Conservation (phyloP, 64 coral and sea anemone species). For the Porites australiensis region DNA sequence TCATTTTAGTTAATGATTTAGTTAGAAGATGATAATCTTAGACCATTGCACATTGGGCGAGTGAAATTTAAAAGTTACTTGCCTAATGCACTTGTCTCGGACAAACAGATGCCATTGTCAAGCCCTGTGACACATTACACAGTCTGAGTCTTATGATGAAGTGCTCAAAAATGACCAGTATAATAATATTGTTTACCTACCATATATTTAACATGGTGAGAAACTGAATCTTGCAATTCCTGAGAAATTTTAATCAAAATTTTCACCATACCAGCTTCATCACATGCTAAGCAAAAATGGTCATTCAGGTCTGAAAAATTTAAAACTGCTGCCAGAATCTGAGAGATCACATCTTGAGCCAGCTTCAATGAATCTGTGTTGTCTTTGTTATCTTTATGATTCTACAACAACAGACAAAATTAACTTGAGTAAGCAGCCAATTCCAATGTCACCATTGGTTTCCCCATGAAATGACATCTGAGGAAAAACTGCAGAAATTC, state of each 20-base stretch:
- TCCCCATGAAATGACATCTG: too few relatives aligned
- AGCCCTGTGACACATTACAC: too few relatives aligned
- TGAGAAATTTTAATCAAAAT: conserved; percentile 10
- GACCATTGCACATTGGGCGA: too few relatives aligned
- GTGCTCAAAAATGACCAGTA: neutral
- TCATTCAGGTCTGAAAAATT: conserved; percentile 24
- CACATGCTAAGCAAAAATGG: neutral
- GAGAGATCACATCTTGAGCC: conserved; percentile 10
- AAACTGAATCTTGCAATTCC: conserved; percentile 55
- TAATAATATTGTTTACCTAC: neutral
- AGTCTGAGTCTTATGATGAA: neutral
- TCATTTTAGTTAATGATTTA: too few relatives aligned
- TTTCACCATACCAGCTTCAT: conserved; percentile 40
- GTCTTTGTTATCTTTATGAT: neutral
- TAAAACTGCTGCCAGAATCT: conserved; percentile 4
- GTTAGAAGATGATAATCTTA: too few relatives aligned
- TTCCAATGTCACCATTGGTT: too few relatives aligned
- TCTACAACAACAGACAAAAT: neutral
- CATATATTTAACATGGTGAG: conserved; percentile 41
- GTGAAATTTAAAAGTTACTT: too few relatives aligned
- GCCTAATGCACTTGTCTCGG: too few relatives aligned
- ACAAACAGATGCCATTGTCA: too few relatives aligned
- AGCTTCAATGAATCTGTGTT: neutral
- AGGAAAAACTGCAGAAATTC: too few relatives aligned
- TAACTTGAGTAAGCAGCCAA: too few relatives aligned